Base-by-base conservation (phyloP, 2,113 vertebrate species). In the Halcyon senegalensis region DNA sequence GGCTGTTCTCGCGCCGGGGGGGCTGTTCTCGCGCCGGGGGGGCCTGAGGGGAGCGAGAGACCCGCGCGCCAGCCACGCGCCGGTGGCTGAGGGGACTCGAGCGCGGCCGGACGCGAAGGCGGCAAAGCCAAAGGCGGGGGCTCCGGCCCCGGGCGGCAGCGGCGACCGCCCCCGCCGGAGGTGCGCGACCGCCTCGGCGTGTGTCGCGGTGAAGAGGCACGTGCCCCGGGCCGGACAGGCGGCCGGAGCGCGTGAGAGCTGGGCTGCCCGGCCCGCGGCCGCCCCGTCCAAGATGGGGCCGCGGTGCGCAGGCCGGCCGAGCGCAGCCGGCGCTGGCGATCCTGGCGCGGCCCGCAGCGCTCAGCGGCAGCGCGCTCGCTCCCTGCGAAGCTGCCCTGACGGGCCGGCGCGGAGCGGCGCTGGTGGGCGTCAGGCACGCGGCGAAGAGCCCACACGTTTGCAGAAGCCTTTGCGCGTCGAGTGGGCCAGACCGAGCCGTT, bases 311-410 rank as follows among this genome's bases (percentile, higher is more conserved):
- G 35, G 30, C 27, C 37, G 55, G 30, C 27, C 37, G 46, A 63
- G 44, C 4, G 5, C 23, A n/a, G 15, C 39, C 13, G 3, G 30
- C 1, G 0, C 23, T 21, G 13, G 5, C 16, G 56, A 56, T 18
- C 31, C 39, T 50, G 28, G 13, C 1, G 2, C 25, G 37, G 7
- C 35, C 31, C 8, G 17, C 70, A 50, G 11, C 55, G 39, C 33
- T 63, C 44, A 24, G 21, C 30, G 33, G 11, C 5, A 16, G 39
- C 16, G 11, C n/a, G 59, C 10, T 37, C 28, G 13, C 20, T 39
- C 39, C 27, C 31, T 48, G 64, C 21, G 35, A 41, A 86, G 41
- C 27, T 12, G 19, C 31, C 35, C 37, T 44, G 24, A 48, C 33
- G 12, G 20, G 28, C 25, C 20, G 44, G 6, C 27, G 8, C 13